Evolutionary conservation across 2,797 vertebrate species (phyloP), one percentile per base, ranked within the genome.

Genomic region (Chaetophractus vellerosus): DNA sequence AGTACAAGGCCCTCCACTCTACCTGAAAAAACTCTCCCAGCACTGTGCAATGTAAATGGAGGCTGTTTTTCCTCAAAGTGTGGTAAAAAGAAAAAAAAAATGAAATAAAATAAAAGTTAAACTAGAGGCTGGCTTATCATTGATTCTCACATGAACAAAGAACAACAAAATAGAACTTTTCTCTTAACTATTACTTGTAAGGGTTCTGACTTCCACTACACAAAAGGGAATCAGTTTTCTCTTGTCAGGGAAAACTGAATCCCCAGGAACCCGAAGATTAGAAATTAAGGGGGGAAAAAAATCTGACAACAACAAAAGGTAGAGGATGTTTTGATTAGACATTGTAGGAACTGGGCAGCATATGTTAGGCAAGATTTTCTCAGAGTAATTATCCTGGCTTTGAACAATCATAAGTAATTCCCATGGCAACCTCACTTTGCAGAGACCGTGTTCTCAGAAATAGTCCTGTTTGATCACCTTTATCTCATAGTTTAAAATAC

Each of bases 401-500:
- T 97, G 94, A 97, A 57, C 93, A 92, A 83, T 91, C 89, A 88
- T 74, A 85, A 71, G 59, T 36, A 24, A 96, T 98, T 97, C 48
- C 97, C 97, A 95, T 96, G 97, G 94, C 96, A 98, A 97, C 97
- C 80, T 96, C 55, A 88, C 45, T 97, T 96, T 92, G 94, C 94
- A 80, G 93, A 83, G 87, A 85, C 75, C 69, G 75, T 92, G 89
- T 89, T 94, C 80, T 96, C 96, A 59, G 96, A 98, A 98, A 96
- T 93, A 87, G 72, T 48, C 52, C 55, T 8, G 2, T 64, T 85
- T 48, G 78, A 64, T 76, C 69, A 82, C 78, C 50, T 96, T 88
- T 55, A 59, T 87, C 75, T 1, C 11, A 0, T 19, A 21, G 31
- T 50, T 81, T 74, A n/a, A 79, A 57, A 79, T 71, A 50, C 76